These are phyloP conservation scores for Ispidina picta DNA, from an alignment of 2,797 vertebrate species.

Conservation along the genomic window DNA sequence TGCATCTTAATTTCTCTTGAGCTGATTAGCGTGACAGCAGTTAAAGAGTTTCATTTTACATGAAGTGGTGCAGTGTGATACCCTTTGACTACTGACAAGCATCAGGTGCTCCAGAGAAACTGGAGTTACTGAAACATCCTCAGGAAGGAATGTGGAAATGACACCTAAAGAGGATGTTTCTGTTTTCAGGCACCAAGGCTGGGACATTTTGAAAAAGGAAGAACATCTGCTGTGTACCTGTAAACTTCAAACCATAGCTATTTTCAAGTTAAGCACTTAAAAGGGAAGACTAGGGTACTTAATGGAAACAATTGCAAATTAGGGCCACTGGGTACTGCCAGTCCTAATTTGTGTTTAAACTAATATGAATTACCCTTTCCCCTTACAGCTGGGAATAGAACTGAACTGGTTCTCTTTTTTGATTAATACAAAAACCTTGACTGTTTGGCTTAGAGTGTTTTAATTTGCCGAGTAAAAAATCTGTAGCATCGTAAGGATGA, in stretches of 20 bases:
- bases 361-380: not conserved
- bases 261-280: not conserved
- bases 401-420: not conserved
- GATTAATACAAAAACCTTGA: not conserved
- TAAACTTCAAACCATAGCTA: not conserved
- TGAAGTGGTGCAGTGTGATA: not conserved
- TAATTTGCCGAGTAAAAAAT: not conserved
- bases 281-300: not conserved
- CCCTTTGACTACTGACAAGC: not conserved
- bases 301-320: not conserved
- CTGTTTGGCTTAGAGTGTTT: not conserved
- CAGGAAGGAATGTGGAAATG: not conserved
- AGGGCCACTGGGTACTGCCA: not conserved
- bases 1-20: slow-evolving; percentile 6
- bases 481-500: not conserved
- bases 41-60: not conserved
- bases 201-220: not conserved
- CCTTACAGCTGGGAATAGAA: not conserved
- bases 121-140: not conserved
- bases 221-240: not conserved
- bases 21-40: not conserved
- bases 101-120: not conserved
- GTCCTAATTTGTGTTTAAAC: not conserved
- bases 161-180: not conserved
- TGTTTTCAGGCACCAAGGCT: not conserved